phyloP scores from a whole-genome alignment of 2,797 vertebrate genomes.

The Sebastes nivosus region DNA sequence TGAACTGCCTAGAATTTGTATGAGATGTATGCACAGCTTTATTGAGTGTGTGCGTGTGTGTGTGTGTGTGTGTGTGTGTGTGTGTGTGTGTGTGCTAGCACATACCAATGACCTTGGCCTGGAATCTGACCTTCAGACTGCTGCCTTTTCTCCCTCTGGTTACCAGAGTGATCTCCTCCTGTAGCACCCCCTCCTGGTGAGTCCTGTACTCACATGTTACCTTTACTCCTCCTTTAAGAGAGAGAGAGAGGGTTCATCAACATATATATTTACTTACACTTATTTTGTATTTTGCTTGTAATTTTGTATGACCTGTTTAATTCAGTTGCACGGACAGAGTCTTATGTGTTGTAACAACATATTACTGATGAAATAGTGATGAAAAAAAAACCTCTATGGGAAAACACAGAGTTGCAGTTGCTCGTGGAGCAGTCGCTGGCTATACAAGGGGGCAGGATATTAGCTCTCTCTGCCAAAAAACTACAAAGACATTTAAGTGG shows the following conservation, averaged over 20 bases:
- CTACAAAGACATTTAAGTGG: too few relatives aligned
- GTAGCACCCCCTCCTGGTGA: constrained; percentile 89
- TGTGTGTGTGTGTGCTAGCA: background rate
- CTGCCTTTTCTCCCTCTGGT: constrained; percentile 75
- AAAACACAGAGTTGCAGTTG: too few relatives aligned
- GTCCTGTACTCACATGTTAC: constrained; percentile 90
- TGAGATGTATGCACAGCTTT: too few relatives aligned
- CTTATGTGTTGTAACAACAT: too few relatives aligned
- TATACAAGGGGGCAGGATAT: too few relatives aligned
- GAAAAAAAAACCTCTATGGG: too few relatives aligned
- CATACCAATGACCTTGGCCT: constrained; percentile 91
- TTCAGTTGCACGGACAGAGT: too few relatives aligned
- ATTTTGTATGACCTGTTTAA: too few relatives aligned
- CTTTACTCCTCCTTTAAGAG: constrained; percentile 85
- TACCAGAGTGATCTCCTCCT: constrained; percentile 87
- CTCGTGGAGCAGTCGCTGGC: too few relatives aligned
- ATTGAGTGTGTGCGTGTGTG: background rate
- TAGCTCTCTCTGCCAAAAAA: too few relatives aligned
- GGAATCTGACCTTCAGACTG: constrained; percentile 82
- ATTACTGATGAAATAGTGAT: too few relatives aligned
- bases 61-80: background rate
- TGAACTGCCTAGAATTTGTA: too few relatives aligned
- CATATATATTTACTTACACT: background rate
- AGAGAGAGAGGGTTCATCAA: background rate
- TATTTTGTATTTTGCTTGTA: background rate